Evolutionary conservation across 2,888 invertebrate genomes (phyloP), one percentile per base, ranked within the genome.

Genomic region (Ophioninae sp.): DNA sequence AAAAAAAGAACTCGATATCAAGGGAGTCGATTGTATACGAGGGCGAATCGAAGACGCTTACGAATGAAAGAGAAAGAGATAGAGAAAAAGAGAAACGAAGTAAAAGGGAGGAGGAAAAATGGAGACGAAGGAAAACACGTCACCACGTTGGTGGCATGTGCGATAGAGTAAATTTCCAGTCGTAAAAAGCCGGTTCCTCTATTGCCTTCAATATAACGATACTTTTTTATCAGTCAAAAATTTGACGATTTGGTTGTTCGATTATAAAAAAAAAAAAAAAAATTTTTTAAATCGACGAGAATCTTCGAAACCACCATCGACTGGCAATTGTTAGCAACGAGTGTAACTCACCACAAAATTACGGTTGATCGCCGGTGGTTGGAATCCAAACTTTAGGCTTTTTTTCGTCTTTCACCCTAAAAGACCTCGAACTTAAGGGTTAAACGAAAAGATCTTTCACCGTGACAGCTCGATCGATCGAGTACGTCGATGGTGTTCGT

Each of bases 111-210:
- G n/a, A 22, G 17, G 23, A 23, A 41, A 68, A 51, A 68, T 39
- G 23, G 65, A 65, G 23, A 63, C 20, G 81, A 56, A 73, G 58
- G 64, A 77, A 65, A 74, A 69, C 37, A 80, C 67, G 76, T 79
- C 77, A 80, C 64, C 85, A 83, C 83, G 81, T 75, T 82, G 83
- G 69, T 81, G 80, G 69, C 81, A 84, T 84, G 84, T 82, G 84
- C 76, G 76, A 76, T 68, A 58, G 64, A 63, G 37, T 67, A 30
- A n/a, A 72, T 67, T 64, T 30, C 22, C 20, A n/a, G 22, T 20
- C 69, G 20, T 41, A 61, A 79, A 82, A 75, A 71, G 79, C 82
- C 82, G 82, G 79, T 67, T 63, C 37, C 5, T 3, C 39, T 64
- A 75, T 59, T 41, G 10, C 8, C 23, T 64, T 5, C 63, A 56